These are phyloP conservation scores for Saccostrea glomerata DNA, from an alignment of 1,140 invertebrate genomes.

Conservation along the genomic window DNA sequence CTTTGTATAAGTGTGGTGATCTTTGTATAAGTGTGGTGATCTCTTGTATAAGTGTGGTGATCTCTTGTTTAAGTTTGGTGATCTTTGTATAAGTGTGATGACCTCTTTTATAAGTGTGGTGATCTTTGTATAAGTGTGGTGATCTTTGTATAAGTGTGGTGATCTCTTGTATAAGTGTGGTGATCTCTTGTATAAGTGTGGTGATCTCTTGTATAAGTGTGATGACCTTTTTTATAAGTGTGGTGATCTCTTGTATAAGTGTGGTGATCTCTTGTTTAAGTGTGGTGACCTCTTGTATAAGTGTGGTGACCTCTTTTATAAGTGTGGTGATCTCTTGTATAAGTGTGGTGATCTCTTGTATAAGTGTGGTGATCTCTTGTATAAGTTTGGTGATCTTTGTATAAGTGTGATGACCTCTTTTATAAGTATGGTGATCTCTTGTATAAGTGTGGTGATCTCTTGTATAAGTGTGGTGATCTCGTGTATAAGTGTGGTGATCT, in stretches of 20 bases:
- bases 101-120: background rate
- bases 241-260: too few species aligned
- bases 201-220: background rate
- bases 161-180: background rate
- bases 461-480: background rate
- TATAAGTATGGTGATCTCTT: too few species aligned
- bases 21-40: too few species aligned
- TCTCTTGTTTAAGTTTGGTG: too few species aligned
- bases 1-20: too few species aligned
- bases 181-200: background rate
- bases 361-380: too few species aligned
- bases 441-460: background rate
- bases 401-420: too few species aligned
- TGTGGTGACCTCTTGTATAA: background rate
- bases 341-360: background rate
- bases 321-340: too few species aligned
- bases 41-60: background rate
- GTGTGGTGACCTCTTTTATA: too few species aligned
- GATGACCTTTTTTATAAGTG: background rate
- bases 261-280: background rate
- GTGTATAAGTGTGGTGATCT: background rate
- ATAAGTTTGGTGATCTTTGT: background rate
- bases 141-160: too few species aligned
- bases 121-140: slow-evolving; percentile 12
- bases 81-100: too few species aligned